These are phyloP conservation scores for Diadophis punctatus DNA, from an alignment of 2,113 vertebrate genomes.

Conservation along the genomic window DNA sequence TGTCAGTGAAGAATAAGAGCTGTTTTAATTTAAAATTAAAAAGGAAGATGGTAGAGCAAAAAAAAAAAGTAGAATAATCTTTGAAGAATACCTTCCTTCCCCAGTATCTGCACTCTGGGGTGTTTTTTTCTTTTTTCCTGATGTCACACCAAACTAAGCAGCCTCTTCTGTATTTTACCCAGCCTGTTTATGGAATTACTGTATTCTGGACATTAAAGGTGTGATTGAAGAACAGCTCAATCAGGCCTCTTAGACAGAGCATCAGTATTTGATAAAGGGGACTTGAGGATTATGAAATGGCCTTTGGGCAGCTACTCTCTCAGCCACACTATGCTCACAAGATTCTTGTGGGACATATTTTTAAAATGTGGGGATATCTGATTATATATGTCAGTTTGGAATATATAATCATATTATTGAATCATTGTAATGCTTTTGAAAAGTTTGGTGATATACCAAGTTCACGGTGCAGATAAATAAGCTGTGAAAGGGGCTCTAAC, in stretches of 20 bases:
- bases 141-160: neutral
- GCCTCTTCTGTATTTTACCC: neutral
- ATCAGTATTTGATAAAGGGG: neutral
- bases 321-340: neutral
- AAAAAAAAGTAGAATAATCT: neutral
- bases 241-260: neutral
- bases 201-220: neutral
- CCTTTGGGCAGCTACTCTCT: neutral
- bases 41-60: neutral
- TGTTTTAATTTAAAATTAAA: constrained; percentile 16
- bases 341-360: neutral
- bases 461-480: neutral
- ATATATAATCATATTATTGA: neutral
- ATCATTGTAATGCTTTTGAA: neutral
- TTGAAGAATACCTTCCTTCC: neutral
- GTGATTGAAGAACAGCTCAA: neutral
- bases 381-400: neutral
- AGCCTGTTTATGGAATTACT: neutral
- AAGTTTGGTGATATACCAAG: neutral
- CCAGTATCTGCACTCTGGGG: neutral
- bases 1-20: constrained; percentile 16
- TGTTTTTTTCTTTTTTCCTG: neutral
- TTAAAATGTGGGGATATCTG: neutral
- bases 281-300: neutral
- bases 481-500: neutral